These are phyloP conservation scores for Exocentrus adspersus DNA, from an alignment of 2,888 invertebrate genomes.

Conservation along the genomic window DNA sequence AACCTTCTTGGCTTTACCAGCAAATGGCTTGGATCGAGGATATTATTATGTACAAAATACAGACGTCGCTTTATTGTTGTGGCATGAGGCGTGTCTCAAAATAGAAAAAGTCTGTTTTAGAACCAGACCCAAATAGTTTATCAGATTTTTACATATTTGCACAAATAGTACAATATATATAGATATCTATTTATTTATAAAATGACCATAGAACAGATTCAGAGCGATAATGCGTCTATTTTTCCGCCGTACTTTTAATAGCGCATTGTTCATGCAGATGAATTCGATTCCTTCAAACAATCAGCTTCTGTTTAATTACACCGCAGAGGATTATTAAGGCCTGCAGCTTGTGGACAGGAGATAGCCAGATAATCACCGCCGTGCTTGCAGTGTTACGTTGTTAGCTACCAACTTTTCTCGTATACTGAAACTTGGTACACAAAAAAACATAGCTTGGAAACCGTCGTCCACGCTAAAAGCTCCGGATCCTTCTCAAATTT, in stretches of 20 bases:
- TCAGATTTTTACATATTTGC: no score
- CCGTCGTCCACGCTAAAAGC: not conserved
- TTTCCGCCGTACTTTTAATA: no score
- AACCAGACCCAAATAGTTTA: no score
- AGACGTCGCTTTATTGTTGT: not conserved
- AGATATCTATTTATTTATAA: no score
- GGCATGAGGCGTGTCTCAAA: not conserved
- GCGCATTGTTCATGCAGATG: no score
- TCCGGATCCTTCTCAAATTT: not conserved
- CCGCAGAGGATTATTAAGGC: not conserved
- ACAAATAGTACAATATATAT: no score
- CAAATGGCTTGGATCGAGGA: not conserved
- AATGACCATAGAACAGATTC: no score
- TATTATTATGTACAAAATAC: constrained; percentile 1
- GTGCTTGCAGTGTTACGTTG: not conserved
- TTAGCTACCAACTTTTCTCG: not conserved
- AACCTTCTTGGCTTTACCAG: not conserved
- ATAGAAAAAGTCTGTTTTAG: no score
- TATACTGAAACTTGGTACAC: not conserved
- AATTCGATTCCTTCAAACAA: no score
- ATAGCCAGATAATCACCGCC: no score
- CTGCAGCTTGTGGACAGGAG: not conserved
- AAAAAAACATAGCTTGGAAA: not conserved
- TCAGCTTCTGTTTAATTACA: not conserved
- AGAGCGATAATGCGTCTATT: no score